Evolutionary conservation across 2,888 invertebrate genomes (phyloP), one percentile per base, ranked within the genome.

Genomic region (Julus scanicus): DNA sequence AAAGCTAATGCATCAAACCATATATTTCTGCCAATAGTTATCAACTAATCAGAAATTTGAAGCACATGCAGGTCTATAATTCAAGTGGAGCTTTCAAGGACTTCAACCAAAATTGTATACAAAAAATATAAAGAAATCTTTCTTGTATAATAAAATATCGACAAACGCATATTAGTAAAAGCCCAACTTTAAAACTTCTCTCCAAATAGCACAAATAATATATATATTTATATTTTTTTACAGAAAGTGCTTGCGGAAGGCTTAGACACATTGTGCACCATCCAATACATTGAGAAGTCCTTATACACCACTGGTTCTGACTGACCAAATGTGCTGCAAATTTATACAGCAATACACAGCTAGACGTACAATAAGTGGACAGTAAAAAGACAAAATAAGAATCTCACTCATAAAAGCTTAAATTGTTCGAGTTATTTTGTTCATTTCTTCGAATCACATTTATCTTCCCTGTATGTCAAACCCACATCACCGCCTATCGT

Each of bases 121-220:
- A 80, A 80, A 80, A 80, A 80, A 80, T 80, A 80, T 80, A 80
- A 80, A 80, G 11, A 80, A 80, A 37, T 80, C 80, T 80, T 80
- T 37, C 37, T 29, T 37, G 80, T 39, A 80, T 80, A 80, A 37
- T 80, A 80, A 80, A 80, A 80, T 80, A 80, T 80, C 29, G 37
- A 80, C 80, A 37, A 80, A 80, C 80, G 80, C 80, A 80, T 80
- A 39, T 80, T 80, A 39, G 80, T 80, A 80, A 80, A 37, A 80
- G 80, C 80, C 80, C 37, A 71, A 80, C 37, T 29, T 39, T 37
- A 80, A 37, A 80, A 80, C 80, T 80, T 80, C 80, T 80, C 37
- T 80, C 80, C 80, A 37, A 13, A 39, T 39, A 80, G 37, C 80
- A 80, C 80, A 80, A 80, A 80, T 80, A 80, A 20, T 63, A 63